These are phyloP conservation scores for Trematomus bernacchii DNA, from an alignment of 2,797 vertebrate species.

Conservation along the genomic window DNA sequence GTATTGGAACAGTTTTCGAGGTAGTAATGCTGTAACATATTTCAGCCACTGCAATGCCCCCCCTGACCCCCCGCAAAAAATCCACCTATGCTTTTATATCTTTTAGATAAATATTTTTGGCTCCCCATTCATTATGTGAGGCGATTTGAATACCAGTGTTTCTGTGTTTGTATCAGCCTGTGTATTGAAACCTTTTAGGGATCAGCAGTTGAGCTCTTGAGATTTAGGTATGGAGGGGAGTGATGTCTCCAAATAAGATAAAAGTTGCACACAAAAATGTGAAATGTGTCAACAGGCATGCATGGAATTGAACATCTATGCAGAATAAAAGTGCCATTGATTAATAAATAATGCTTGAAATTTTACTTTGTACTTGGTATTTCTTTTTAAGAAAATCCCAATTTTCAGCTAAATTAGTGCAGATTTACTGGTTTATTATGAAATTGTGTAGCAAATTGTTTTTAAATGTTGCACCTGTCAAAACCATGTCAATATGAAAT, in stretches of 20 bases:
- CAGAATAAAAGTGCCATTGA: not conserved
- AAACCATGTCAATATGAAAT: not conserved
- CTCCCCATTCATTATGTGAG: not conserved
- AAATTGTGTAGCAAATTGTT: not conserved
- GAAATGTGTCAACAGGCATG: not conserved
- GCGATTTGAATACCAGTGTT: not conserved
- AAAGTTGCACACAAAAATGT: not conserved
- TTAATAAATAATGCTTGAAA: not conserved
- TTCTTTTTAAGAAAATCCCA: not conserved
- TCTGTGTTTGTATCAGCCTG: not conserved
- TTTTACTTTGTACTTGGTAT: not conserved
- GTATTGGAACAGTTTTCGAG: too few species aligned
- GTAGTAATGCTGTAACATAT: too few species aligned
- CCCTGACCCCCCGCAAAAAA: too few species aligned
- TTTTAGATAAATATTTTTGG: slow-evolving; percentile 1
- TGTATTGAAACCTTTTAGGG: not conserved
- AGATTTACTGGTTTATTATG: not conserved
- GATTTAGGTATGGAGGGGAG: not conserved
- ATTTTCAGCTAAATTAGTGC: not conserved
- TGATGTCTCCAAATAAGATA: not conserved
- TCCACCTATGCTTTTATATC: slow-evolving; percentile 3
- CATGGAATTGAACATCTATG: not conserved
- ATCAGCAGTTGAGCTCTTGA: not conserved
- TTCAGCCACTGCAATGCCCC: too few species aligned
- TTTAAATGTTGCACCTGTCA: not conserved